These are phyloP conservation scores for Acholoe squamosa DNA, from an alignment of 2,888 invertebrate species.

Conservation along the genomic window DNA sequence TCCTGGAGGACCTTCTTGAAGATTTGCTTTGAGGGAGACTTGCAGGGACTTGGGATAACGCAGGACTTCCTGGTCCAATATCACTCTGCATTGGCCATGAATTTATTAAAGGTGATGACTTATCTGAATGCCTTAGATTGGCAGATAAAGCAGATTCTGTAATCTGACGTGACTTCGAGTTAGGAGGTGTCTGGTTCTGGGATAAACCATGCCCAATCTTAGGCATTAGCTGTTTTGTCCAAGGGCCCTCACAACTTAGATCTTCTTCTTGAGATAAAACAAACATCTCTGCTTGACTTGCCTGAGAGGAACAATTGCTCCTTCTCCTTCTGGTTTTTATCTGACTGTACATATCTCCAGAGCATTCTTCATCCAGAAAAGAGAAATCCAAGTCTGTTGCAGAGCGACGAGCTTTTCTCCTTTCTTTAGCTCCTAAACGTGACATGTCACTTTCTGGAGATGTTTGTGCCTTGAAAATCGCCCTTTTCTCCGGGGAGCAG, in stretches of 20 bases:
- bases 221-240: not conserved
- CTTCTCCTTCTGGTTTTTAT: conserved; percentile 43
- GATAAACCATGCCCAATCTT: not conserved
- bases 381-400: conserved; percentile 41
- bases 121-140: too few species aligned
- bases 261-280: not conserved
- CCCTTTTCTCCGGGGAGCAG: too few species aligned
- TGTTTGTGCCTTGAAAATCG: too few species aligned
- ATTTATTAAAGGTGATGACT: too few species aligned
- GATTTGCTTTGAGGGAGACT: too few species aligned
- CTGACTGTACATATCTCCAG: conserved; percentile 59
- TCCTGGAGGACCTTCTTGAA: too few species aligned
- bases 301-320: not conserved
- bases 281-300: not conserved
- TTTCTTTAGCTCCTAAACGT: not conserved
- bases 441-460: too few species aligned
- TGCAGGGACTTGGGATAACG: too few species aligned
- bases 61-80: too few species aligned
- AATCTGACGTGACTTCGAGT: too few species aligned
- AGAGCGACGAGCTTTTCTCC: not conserved
- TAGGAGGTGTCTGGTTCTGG: not conserved
- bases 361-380: conserved; percentile 50
- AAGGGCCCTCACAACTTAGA: not conserved
- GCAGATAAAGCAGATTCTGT: too few species aligned
- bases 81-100: too few species aligned